Evolutionary conservation across 2,888 invertebrate species (phyloP).

Genomic region (Monochamus alternatus): DNA sequence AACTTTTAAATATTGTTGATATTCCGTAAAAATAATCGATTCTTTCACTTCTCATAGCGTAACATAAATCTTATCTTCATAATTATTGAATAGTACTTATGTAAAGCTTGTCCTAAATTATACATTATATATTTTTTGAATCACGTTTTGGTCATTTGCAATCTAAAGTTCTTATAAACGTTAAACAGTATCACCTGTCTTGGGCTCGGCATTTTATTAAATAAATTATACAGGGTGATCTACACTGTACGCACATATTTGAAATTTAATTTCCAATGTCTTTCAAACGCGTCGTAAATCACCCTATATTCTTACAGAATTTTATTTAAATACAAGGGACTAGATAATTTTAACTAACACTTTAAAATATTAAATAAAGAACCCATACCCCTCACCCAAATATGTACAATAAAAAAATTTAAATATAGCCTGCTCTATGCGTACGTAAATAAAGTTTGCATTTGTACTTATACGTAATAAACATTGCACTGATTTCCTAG

Average conservation of each 20-base stretch:
- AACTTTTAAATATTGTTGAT: too few relatives aligned
- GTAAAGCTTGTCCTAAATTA: neutral
- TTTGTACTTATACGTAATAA: neutral
- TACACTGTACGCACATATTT: too few relatives aligned
- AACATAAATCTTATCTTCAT: neutral
- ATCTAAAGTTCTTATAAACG: neutral
- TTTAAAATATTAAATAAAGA: neutral
- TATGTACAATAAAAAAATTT: neutral
- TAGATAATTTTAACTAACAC: neutral
- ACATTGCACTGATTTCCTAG: slow-evolving; percentile 13
- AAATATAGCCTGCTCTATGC: neutral
- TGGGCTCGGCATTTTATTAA: neutral
- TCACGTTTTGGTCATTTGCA: slow-evolving; percentile 1
- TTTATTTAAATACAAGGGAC: neutral
- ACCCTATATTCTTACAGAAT: neutral
- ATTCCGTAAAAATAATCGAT: neutral
- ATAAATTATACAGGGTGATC: neutral
- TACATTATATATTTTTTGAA: neutral
- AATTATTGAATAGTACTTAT: neutral
- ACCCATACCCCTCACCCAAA: neutral
- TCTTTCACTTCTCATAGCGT: neutral
- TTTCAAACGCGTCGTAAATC: neutral
- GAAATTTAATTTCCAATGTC: neutral
- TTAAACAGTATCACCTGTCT: neutral
- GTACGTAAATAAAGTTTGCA: neutral